Evolutionary conservation across 2,797 vertebrate genomes (phyloP).

Genomic region (Enoplosus armatus): DNA sequence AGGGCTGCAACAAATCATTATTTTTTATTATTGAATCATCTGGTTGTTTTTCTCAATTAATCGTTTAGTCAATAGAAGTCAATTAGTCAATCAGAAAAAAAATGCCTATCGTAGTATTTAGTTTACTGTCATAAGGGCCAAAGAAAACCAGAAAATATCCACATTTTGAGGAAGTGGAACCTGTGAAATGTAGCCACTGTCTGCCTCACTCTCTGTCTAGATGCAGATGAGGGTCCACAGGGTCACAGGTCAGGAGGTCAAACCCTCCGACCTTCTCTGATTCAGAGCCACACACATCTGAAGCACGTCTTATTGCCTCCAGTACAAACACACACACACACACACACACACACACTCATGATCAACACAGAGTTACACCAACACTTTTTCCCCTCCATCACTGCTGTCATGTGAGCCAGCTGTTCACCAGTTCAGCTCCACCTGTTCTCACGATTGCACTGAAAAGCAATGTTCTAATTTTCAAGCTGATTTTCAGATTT

Average conservation of each 20-base stretch:
- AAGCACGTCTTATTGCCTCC: not conserved
- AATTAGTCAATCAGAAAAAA: not conserved
- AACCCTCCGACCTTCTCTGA: not conserved
- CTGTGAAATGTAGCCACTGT: not conserved
- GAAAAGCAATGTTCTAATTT: constrained; percentile 12
- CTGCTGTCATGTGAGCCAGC: not conserved
- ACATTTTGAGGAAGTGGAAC: not conserved
- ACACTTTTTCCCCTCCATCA: not conserved
- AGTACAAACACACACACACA: not conserved
- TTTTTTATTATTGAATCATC: not conserved
- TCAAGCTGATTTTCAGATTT: constrained; percentile 7
- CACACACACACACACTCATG: not conserved
- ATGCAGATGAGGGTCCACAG: constrained; percentile 19
- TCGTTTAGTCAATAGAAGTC: not conserved
- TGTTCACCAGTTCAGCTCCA: constrained; percentile 1
- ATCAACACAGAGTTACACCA: not conserved
- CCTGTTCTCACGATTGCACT: not conserved
- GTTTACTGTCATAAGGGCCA: not conserved
- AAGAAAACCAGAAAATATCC: not conserved
- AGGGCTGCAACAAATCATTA: not conserved
- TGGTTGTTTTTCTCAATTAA: not conserved
- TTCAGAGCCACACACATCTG: not conserved
- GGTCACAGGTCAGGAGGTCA: constrained; percentile 17
- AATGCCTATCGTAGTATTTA: not conserved
- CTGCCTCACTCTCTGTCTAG: not conserved